Conservation (phyloP, 2,888 invertebrate species). For the Orthosia gracilis region DNA sequence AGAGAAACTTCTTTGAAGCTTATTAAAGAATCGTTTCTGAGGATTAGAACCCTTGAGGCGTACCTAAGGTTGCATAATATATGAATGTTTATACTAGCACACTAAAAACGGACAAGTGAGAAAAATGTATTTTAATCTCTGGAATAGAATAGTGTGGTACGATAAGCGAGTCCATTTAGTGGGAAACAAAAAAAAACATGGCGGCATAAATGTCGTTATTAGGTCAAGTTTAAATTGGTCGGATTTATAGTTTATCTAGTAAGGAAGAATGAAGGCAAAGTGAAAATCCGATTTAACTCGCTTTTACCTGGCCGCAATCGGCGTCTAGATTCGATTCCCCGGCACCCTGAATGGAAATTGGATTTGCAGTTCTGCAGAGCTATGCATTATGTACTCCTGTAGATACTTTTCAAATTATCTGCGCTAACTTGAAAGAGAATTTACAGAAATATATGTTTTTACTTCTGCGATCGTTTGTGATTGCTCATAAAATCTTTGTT, state of each 20-base stretch:
- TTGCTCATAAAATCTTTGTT: slow-evolving; percentile 7
- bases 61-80: slow-evolving; percentile 72
- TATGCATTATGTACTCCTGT: slow-evolving; percentile 81
- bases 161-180: slow-evolving; percentile 1
- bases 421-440: slow-evolving; percentile 58
- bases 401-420: slow-evolving; percentile 81
- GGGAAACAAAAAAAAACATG: neutral
- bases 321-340: slow-evolving; percentile 84
- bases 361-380: slow-evolving; percentile 85
- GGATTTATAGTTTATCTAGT: slow-evolving; percentile 72
- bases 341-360: slow-evolving; percentile 85
- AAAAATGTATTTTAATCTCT: slow-evolving; percentile 16
- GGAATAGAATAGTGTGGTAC: neutral
- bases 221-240: slow-evolving; percentile 60
- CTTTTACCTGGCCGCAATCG: slow-evolving; percentile 87
- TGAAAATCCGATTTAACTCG: slow-evolving; percentile 85
- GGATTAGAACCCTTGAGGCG: slow-evolving; percentile 77
- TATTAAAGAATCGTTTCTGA: slow-evolving; percentile 83
- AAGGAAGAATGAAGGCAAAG: slow-evolving; percentile 74
- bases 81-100: slow-evolving; percentile 38
- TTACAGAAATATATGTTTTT: slow-evolving; percentile 55
- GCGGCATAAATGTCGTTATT: slow-evolving; percentile 25
- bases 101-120: slow-evolving; percentile 2
- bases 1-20: slow-evolving; percentile 84
- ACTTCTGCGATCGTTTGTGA: slow-evolving; percentile 22